Evolutionary conservation across 2,888 invertebrate species (phyloP), one percentile per base, ranked within the genome.

Genomic region (Perizoma flavofasciatum): DNA sequence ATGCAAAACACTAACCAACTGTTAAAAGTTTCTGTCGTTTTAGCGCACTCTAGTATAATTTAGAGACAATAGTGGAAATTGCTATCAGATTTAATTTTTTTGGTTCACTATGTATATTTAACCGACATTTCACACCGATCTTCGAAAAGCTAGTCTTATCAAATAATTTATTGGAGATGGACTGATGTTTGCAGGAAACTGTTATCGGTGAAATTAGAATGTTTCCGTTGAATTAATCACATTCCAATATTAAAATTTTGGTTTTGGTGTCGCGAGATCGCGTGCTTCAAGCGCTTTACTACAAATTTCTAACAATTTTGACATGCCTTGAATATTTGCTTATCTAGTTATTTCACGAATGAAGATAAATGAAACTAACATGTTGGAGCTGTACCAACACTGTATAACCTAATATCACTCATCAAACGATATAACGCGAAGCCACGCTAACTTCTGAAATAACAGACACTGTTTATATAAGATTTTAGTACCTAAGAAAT

Each of bases 131-230:
- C 11, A 47, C 5, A 22, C 43, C 49, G 49, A 53, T 49, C 59
- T 55, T 40, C 39, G 47, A 33, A 43, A 50, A 55, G 49, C 43
- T 49, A 56, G 49, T 33, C n/a, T 49, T 61, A 56, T 61, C 52
- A 48, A 40, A 33, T 41, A 39, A 41, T 53, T 51, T 61, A 52
- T 59, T 47, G 40, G 40, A 40, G 34, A 43, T 11, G 10, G 34
- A 43, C 50, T 33, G 46, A 44, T 43, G 37, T 33, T 44, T 34
- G 52, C 63, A 63, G 63, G 63, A 63, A 43, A 50, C 59, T 49
- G 56, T 53, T 63, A 63, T 63, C 63, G 50, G 53, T 56, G 41
- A 59, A 56, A 56, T 59, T 63, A 55, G 48, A 59, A 47, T 59
- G 54, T 53, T 63, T 63, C 63, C 63, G 63, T 41, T 49, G 22